phyloP scores from a whole-genome alignment of 1,140 invertebrate genomes.

The Nasonia giraulti region DNA sequence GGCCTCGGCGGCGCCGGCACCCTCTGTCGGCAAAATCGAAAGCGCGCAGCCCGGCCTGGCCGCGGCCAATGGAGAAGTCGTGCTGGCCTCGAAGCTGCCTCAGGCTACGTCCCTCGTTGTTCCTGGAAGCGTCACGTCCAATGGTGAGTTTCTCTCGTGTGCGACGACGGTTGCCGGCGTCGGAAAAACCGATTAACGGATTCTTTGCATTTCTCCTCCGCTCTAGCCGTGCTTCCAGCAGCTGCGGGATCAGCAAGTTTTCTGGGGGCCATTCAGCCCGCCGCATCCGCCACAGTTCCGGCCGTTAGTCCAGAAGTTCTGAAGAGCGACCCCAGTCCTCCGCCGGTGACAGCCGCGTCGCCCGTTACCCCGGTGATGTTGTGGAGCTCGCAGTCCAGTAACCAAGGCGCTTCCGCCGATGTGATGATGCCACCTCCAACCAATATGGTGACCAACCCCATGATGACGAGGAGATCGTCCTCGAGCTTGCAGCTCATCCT shows the following conservation, averaged over 20 bases:
- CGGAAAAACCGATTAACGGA: too few relatives aligned
- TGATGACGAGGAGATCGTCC: constrained; percentile 64
- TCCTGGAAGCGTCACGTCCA: constrained; percentile 13
- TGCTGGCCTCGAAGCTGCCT: constrained; percentile 72
- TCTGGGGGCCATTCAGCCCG: constrained; percentile 60
- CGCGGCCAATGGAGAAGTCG: constrained; percentile 67
- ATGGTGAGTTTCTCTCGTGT: constrained; percentile 16
- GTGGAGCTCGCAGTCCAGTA: constrained; percentile 64
- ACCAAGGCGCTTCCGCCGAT: constrained; percentile 59
- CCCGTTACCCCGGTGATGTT: constrained; percentile 63
- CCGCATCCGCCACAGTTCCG: constrained; percentile 39
- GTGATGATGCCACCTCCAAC: constrained; percentile 72
- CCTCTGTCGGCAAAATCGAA: constrained; percentile 63
- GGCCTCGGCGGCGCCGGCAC: constrained; percentile 61
- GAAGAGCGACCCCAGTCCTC: constrained; percentile 68
- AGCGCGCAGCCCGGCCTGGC: constrained; percentile 44
- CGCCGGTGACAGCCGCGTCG: constrained; percentile 56
- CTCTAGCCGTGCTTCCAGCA: constrained; percentile 38
- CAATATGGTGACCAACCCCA: constrained; percentile 62
- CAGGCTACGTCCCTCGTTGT: constrained; percentile 11
- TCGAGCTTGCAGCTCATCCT: constrained; percentile 71
- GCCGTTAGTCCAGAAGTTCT: constrained; percentile 56
- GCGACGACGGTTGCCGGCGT: too few relatives aligned
- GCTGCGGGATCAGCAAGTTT: constrained; percentile 59
- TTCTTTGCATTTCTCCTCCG: too few relatives aligned